Conservation (phyloP, 2,888 invertebrate genomes). For the Atrina japonica region DNA sequence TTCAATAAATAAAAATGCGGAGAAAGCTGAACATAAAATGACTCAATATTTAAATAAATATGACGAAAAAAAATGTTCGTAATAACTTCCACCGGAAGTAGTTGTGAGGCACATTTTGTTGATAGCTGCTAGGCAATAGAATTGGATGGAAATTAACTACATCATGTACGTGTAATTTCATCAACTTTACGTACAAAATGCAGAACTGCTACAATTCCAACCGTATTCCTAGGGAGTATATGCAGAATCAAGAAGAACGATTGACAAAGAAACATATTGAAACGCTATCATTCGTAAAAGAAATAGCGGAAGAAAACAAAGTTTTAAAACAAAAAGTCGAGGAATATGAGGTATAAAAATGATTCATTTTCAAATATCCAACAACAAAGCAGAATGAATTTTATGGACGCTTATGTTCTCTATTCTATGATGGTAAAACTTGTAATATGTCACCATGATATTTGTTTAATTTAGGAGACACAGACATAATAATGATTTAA, state of each 20-base stretch:
- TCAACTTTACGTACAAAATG: conserved; percentile 49
- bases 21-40: too few species aligned
- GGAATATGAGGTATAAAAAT: conserved; percentile 68
- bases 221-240: conserved; percentile 63
- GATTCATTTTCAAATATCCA: too few species aligned
- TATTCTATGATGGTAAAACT: too few species aligned
- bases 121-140: conserved; percentile 59
- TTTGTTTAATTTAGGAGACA: too few species aligned
- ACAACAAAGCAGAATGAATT: too few species aligned
- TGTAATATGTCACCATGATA: too few species aligned
- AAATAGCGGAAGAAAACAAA: conserved; percentile 76
- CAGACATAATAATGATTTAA: too few species aligned
- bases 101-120: conserved; percentile 41
- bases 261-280: conserved; percentile 74
- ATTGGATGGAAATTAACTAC: too few species aligned
- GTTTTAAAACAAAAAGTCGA: conserved; percentile 68
- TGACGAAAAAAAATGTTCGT: too few species aligned
- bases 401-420: too few species aligned
- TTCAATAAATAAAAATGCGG: too few species aligned
- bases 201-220: conserved; percentile 68
- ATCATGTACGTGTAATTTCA: conserved; percentile 30
- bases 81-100: conserved; percentile 17
- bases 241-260: conserved; percentile 67
- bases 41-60: too few species aligned
- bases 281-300: conserved; percentile 76